Conservation (phyloP, 2,888 invertebrate species). For the Melieria omissa region DNA sequence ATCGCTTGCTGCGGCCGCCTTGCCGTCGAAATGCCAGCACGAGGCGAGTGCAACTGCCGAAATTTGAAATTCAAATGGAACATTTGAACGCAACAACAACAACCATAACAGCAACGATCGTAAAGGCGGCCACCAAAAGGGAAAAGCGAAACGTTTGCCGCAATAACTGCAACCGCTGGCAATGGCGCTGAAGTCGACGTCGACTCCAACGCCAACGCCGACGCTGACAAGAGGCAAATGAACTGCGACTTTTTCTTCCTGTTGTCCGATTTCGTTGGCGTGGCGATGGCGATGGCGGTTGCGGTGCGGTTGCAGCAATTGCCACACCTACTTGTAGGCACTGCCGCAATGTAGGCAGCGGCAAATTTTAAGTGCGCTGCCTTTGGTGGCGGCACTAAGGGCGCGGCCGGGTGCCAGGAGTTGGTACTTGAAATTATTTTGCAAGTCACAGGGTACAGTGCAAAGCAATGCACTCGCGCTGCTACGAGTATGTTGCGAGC, state of each 20-base stretch:
- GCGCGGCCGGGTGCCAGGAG: background rate
- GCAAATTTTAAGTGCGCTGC: background rate
- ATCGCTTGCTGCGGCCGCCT: no score
- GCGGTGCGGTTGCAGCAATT: background rate
- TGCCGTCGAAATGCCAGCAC: no score
- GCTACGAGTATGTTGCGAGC: conserved; percentile 26
- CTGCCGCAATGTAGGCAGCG: background rate
- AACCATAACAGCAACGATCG: conserved; percentile 1
- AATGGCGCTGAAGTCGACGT: no score
- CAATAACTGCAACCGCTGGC: no score
- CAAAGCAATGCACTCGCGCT: no score
- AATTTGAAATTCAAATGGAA: background rate
- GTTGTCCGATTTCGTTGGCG: background rate
- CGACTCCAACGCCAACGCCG: background rate
- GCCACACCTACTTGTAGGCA: background rate
- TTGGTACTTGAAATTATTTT: background rate
- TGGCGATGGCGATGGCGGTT: background rate
- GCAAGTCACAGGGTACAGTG: background rate
- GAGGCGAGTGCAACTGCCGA: no score
- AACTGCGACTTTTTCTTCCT: conserved; percentile 27
- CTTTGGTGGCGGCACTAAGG: background rate
- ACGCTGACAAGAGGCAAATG: background rate
- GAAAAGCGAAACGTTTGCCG: background rate
- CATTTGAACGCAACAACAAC: background rate
- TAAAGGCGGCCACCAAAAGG: conserved; percentile 50